Conservation (phyloP, 2,113 vertebrate genomes). For the Mobula hypostoma region DNA sequence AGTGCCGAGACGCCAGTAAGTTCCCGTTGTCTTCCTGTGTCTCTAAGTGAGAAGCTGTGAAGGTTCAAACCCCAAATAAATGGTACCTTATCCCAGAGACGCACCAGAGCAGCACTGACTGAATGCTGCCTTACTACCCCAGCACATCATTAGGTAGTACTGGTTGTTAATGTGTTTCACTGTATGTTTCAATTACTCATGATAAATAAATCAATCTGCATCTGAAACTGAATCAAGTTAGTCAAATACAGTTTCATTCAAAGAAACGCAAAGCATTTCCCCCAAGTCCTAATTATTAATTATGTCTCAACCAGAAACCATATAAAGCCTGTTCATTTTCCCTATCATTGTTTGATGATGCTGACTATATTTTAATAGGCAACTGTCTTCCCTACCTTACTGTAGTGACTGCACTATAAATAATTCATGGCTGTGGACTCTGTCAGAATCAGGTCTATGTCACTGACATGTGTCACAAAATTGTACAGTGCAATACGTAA, state of each 20-base stretch:
- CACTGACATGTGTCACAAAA: no score
- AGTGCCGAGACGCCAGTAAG: neutral
- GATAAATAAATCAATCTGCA: no score
- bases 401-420: neutral
- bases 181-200: no score
- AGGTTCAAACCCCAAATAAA: neutral
- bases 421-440: neutral
- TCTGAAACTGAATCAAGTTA: neutral
- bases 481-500: no score
- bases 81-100: neutral
- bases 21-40: neutral
- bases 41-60: neutral
- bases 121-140: neutral
- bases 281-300: neutral
- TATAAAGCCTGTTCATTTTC: neutral
- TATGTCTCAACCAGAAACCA: neutral
- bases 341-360: neutral
- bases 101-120: neutral
- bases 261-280: neutral
- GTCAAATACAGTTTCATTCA: neutral
- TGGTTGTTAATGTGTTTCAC: no score
- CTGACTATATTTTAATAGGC: no score
- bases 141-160: no score
- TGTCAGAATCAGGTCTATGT: neutral
- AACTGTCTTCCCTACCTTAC: neutral